Evolutionary conservation across 2,113 vertebrate species (phyloP), one percentile per base, ranked within the genome.

Genomic region (Rhodinocichla rosea): DNA sequence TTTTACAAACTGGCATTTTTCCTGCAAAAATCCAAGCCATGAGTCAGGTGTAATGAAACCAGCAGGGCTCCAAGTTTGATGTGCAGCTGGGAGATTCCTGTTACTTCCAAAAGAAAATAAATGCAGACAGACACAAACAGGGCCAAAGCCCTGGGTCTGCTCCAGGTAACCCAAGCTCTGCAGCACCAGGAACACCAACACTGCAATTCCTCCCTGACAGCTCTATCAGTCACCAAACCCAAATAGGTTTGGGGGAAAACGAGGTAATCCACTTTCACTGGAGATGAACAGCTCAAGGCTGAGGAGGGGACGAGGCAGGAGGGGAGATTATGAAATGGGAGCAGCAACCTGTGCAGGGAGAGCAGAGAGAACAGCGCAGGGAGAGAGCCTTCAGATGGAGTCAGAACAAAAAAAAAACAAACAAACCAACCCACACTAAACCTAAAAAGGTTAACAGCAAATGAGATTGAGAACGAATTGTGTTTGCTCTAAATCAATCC

Each of bases 121-220:
- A 81, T 4, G 59, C n/a, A 70, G 77, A 4, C 35, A 82, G 75
- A 9, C 59, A 75, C 4, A 3, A 70, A 44, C 10, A n/a, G 53
- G 80, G 70, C 53, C 78, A 87, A 64, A 94, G 62, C 37, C 44
- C 65, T 52, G 62, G 20, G 49, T 56, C 37, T 92, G 5, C 65
- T 50, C 89, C 63, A 79, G 74, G 81, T 63, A 89, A 90, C 1
- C 15, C 62, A 42, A 91, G 78, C 94, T 83, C 89, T 83, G 94
- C 81, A 60, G 21, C 84, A 87, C 28, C 45, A 79, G n/a, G 77
- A 92, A 56, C 73, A 86, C 32, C 3, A 83, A 70, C 1, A 7
- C 76, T 93, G 92, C 89, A 89, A 55, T 92, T 83, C 50, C 70
- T 87, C 84, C 17, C 84, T 35, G 87, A 69, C 81, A 77, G 45